These are phyloP conservation scores for Archips crataeganus DNA, from an alignment of 2,888 invertebrate species.

Conservation along the genomic window DNA sequence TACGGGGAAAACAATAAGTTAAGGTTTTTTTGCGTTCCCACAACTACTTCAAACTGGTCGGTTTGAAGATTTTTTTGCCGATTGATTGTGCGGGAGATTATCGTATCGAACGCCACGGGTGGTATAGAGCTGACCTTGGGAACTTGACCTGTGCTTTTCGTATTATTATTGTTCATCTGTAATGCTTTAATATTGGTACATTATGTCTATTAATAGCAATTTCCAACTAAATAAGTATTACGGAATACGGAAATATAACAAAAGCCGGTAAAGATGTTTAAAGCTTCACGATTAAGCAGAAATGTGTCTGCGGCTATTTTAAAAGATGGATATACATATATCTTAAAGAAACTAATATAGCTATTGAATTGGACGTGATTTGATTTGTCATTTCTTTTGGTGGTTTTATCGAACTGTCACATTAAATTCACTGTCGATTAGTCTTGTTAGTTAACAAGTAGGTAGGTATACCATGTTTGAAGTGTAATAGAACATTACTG, in stretches of 20 bases:
- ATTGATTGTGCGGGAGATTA: slow-evolving; percentile 16
- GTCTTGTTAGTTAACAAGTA: no score
- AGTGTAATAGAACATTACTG: no score
- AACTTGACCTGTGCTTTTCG: slow-evolving; percentile 5
- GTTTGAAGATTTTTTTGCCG: slow-evolving; percentile 28
- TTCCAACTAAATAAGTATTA: not conserved
- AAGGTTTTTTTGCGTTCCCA: slow-evolving; percentile 17
- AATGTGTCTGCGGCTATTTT: no score
- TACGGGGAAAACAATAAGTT: slow-evolving; percentile 61
- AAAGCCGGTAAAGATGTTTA: not conserved
- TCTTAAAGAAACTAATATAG: no score
- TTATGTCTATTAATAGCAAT: not conserved
- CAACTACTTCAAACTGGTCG: slow-evolving; percentile 21
- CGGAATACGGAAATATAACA: slow-evolving; percentile 10
- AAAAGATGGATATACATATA: no score
- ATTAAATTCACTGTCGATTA: no score
- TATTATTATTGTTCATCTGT: not conserved
- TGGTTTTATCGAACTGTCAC: no score
- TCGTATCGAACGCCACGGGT: slow-evolving; percentile 13
- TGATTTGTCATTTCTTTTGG: no score
- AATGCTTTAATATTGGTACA: not conserved
- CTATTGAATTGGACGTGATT: no score
- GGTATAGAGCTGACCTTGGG: slow-evolving; percentile 10
- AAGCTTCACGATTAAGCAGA: not conserved
- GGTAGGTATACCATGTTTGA: no score